A percentile compares a stretch with the other conserved stretches of the same genome.
phyloP scores from a whole-genome alignment of 2,113 vertebrate genomes.

The Menura novaehollandiae region DNA sequence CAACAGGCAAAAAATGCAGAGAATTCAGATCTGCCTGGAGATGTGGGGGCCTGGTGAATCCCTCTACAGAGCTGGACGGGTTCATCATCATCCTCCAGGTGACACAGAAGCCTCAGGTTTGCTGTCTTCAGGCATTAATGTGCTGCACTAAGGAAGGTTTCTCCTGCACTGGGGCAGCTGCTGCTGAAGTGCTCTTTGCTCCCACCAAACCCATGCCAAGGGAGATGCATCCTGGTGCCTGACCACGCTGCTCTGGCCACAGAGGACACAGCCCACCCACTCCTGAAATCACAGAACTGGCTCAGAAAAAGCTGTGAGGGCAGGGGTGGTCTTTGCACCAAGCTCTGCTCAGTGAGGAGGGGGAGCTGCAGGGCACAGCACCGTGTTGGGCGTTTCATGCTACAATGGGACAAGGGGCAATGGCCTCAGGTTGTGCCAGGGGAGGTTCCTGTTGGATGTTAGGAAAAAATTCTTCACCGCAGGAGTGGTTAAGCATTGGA shows the following conservation, averaged over 20 bases:
- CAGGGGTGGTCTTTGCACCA: background rate
- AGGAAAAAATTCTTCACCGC: background rate
- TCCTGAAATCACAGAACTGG: background rate
- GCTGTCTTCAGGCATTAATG: background rate
- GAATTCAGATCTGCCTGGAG: background rate
- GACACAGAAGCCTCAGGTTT: background rate
- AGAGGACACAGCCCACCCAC: background rate
- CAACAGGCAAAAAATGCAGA: background rate
- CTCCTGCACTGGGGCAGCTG: background rate
- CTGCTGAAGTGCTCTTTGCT: background rate
- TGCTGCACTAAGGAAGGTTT: background rate
- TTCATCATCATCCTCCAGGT: background rate
- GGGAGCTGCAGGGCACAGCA: accelerated
- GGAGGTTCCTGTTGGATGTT: background rate
- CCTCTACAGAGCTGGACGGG: accelerated
- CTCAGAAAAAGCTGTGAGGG: background rate
- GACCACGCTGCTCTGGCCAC: accelerated
- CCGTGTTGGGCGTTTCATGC: background rate
- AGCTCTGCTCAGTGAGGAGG: background rate
- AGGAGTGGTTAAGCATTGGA: background rate
- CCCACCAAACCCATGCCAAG: accelerated
- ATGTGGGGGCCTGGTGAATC: accelerated
- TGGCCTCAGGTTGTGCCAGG: background rate
- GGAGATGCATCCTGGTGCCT: accelerated
- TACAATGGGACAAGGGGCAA: background rate